Percentiles rank a stretch among this genome's conserved stretches.
phyloP scores from a whole-genome alignment of 2,113 vertebrate genomes.

The Podilymbus podiceps region DNA sequence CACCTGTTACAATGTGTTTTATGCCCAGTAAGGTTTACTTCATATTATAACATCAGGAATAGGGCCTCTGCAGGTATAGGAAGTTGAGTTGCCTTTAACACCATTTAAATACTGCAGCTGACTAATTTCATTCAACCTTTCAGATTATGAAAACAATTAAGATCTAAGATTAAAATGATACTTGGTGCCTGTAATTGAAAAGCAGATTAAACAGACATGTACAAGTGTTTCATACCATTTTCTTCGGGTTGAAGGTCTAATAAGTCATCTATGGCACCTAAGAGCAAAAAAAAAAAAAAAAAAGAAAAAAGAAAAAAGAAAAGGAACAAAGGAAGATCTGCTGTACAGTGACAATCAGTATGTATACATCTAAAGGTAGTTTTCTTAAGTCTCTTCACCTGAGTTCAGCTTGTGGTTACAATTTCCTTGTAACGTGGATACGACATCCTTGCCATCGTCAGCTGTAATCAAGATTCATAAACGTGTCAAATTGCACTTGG shows the following conservation, averaged over 20 bases:
- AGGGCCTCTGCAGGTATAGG: not conserved
- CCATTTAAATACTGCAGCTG: not conserved
- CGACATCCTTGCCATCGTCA: slow-evolving; percentile 44
- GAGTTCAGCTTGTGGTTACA: slow-evolving; percentile 41
- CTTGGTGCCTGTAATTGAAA: not conserved
- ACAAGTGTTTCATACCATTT: slow-evolving; percentile 66
- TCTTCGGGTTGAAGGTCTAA: slow-evolving; percentile 73
- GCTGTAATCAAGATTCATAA: slow-evolving; percentile 53
- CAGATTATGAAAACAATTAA: not conserved
- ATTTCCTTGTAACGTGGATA: slow-evolving; percentile 46
- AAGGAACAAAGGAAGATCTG: slow-evolving; percentile 4
- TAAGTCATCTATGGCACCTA: slow-evolving; percentile 73
- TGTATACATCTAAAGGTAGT: not conserved
- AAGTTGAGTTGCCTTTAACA: not conserved
- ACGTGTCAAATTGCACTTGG: slow-evolving; percentile 1
- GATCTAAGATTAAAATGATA: not conserved
- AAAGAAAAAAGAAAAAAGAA: not conserved
- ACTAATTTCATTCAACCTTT: not conserved
- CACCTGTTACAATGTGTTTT: not conserved
- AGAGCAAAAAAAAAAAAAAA: not conserved
- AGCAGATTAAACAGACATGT: not conserved
- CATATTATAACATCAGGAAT: not conserved
- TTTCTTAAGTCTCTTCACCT: slow-evolving; percentile 61
- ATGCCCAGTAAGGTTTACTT: not conserved
- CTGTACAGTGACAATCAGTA: not conserved